phyloP scores from a whole-genome alignment of 2,797 vertebrate species.

The Centroberyx gerrardi region DNA sequence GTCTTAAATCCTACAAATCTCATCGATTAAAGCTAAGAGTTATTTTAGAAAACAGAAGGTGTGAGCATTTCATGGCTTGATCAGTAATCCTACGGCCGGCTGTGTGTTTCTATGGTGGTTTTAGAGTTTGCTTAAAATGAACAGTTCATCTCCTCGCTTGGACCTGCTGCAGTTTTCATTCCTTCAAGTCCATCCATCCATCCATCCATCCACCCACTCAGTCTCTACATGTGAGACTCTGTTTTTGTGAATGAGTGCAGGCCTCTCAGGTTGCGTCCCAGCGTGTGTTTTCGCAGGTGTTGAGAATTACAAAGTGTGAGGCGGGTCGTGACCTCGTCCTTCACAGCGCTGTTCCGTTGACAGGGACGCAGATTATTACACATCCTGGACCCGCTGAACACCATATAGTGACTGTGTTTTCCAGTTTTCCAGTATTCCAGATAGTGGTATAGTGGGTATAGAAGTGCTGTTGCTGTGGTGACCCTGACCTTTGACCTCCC shows the following conservation, averaged over 20 bases:
- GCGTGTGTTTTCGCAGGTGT: constrained; percentile 78
- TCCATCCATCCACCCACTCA: neutral
- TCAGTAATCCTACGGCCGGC: too few relatives aligned
- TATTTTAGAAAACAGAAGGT: too few relatives aligned
- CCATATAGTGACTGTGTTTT: neutral
- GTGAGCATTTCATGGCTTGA: too few relatives aligned
- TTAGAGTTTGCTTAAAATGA: neutral
- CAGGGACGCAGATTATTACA: constrained; percentile 24
- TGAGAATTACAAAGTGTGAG: constrained; percentile 67
- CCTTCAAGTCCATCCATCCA: neutral
- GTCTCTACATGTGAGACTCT: constrained; percentile 18
- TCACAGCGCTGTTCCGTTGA: constrained; percentile 53
- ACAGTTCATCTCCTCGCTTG: too few relatives aligned
- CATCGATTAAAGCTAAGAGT: too few relatives aligned
- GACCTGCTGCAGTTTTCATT: too few relatives aligned
- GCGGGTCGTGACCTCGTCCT: constrained; percentile 53
- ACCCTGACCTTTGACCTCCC: too few relatives aligned
- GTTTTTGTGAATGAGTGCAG: constrained; percentile 50
- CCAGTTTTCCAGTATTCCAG: neutral
- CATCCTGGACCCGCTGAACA: constrained; percentile 2
- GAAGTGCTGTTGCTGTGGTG: too few relatives aligned
- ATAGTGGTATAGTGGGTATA: too few relatives aligned
- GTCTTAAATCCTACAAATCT: too few relatives aligned
- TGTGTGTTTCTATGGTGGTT: too few relatives aligned
- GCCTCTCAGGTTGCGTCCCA: constrained; percentile 59